A percentile compares a stretch with the other conserved stretches of the same genome.
phyloP scores from a whole-genome alignment of 2,888 invertebrate genomes.

The Chorisops tibialis region DNA sequence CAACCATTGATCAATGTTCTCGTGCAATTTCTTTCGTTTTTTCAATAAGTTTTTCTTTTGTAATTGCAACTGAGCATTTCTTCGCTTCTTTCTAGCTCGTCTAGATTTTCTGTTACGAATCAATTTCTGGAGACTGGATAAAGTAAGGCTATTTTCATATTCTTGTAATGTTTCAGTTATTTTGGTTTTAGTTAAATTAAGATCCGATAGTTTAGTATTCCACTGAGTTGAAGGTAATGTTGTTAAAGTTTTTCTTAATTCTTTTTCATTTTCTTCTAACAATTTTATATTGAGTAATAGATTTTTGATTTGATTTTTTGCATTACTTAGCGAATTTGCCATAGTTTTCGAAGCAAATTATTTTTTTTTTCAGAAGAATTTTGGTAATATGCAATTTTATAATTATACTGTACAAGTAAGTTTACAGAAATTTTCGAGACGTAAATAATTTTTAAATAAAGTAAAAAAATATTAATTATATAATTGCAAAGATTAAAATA shows the following conservation, averaged over 20 bases:
- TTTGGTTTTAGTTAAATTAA: not conserved
- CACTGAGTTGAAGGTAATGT: not conserved
- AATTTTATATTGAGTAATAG: slow-evolving; percentile 1
- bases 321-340: not conserved
- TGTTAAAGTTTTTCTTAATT: not conserved
- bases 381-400: too few relatives aligned
- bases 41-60: slow-evolving; percentile 30
- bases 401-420: too few relatives aligned
- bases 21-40: slow-evolving; percentile 55
- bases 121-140: not conserved
- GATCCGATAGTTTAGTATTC: not conserved
- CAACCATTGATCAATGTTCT: slow-evolving; percentile 65
- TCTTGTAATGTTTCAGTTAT: not conserved
- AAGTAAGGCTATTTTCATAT: not conserved
- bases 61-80: not conserved
- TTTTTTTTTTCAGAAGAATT: too few relatives aligned
- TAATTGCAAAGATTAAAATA: not conserved
- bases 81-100: not conserved
- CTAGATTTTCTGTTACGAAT: not conserved
- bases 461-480: not conserved
- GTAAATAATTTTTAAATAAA: not conserved
- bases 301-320: not conserved
- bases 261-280: not conserved
- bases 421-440: too few relatives aligned
- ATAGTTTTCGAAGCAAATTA: not conserved